A percentile compares a stretch with the other conserved stretches of the same genome.
Evolutionary conservation across 2,113 vertebrate species (phyloP).

Genomic region (Cochlearius cochlearius): DNA sequence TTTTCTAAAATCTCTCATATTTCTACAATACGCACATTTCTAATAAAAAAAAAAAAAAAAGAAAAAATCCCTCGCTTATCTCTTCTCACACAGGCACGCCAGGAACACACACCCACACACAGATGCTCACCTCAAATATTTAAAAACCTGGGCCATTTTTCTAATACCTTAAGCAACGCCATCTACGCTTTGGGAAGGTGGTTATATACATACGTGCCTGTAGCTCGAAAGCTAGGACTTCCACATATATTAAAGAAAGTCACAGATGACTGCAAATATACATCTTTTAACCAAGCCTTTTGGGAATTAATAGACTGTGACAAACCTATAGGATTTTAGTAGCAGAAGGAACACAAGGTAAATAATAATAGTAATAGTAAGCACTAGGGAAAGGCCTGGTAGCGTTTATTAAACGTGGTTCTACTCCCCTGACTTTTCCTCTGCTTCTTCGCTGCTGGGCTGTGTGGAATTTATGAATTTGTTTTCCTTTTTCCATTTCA

Average conservation of each 20-base stretch:
- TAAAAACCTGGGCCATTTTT: neutral
- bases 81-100: neutral
- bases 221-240: neutral
- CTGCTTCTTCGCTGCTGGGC: slow-evolving; percentile 79
- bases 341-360: slow-evolving; percentile 41
- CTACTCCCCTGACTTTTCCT: slow-evolving; percentile 82
- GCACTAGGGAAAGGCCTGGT: slow-evolving; percentile 56
- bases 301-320: slow-evolving; percentile 48
- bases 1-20: neutral
- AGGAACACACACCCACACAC: neutral
- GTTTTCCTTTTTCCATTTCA: slow-evolving; percentile 89
- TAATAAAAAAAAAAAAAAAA: neutral
- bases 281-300: slow-evolving; percentile 66
- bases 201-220: neutral
- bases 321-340: slow-evolving; percentile 41
- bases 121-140: neutral
- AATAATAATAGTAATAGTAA: slow-evolving; percentile 57
- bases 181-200: neutral
- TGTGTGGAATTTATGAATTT: slow-evolving; percentile 84
- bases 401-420: slow-evolving; percentile 55
- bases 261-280: slow-evolving; percentile 59
- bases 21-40: neutral
- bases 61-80: neutral
- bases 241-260: slow-evolving; percentile 59
- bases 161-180: neutral